Percentiles rank a stretch among this genome's conserved stretches.
Conservation (phyloP, 2,113 vertebrate genomes). For the Nesospiza acunhae region DNA sequence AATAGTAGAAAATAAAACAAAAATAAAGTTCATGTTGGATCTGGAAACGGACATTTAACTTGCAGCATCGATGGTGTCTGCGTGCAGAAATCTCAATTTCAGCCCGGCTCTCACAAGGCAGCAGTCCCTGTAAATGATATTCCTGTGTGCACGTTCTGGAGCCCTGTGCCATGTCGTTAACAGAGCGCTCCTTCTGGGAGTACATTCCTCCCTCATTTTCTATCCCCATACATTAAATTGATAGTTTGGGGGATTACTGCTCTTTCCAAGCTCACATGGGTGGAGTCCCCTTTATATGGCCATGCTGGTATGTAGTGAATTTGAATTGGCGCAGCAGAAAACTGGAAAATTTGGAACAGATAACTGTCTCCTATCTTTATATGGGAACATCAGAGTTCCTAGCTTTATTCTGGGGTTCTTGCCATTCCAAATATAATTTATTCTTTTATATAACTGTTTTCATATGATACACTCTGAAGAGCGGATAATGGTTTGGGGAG, state of each 20-base stretch:
- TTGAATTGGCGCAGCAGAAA: constrained; percentile 67
- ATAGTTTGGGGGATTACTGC: constrained; percentile 52
- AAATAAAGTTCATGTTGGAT: not conserved
- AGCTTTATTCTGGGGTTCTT: constrained; percentile 74
- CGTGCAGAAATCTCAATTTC: not conserved
- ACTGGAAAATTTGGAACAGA: constrained; percentile 75
- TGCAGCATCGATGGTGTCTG: not conserved
- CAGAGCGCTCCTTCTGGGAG: not conserved
- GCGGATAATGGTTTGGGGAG: constrained; percentile 61
- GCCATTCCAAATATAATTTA: constrained; percentile 77
- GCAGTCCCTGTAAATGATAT: constrained; percentile 15
- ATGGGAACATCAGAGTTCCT: constrained; percentile 72
- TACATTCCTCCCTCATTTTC: constrained; percentile 44
- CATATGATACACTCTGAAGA: constrained; percentile 70
- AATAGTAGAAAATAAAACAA: constrained; percentile 16
- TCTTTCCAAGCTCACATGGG: constrained; percentile 58
- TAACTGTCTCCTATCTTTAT: constrained; percentile 75
- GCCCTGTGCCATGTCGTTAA: constrained; percentile 38
- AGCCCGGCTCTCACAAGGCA: not conserved
- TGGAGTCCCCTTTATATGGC: constrained; percentile 64
- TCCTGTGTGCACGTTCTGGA: not conserved
- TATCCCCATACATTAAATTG: constrained; percentile 56
- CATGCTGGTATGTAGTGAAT: constrained; percentile 70
- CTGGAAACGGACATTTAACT: not conserved
- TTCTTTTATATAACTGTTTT: constrained; percentile 75